Percentiles rank a stretch among this genome's conserved stretches.
Conservation (phyloP, 1,140 invertebrate species). For the Aethina tumida region DNA sequence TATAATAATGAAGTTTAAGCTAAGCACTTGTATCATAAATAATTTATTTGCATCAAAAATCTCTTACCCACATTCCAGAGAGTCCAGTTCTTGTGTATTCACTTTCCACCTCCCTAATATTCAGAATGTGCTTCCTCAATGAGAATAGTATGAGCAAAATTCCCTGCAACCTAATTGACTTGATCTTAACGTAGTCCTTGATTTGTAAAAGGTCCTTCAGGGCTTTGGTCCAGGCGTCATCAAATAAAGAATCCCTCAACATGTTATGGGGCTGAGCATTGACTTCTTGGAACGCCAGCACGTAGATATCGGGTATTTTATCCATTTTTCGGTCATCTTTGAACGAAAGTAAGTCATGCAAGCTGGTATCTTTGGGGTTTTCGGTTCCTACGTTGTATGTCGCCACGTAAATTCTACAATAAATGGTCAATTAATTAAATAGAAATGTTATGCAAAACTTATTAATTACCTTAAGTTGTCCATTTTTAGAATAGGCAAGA, state of each 20-base stretch:
- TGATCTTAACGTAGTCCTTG: constrained; percentile 67
- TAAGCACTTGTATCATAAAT: background rate
- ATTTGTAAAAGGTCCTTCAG: constrained; percentile 59
- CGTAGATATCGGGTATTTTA: constrained; percentile 69
- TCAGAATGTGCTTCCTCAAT: constrained; percentile 64
- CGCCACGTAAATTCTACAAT: constrained; percentile 58
- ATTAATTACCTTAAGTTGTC: constrained; percentile 23
- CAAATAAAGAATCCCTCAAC: constrained; percentile 66
- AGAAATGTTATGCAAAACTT: constrained; percentile 5
- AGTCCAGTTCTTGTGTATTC: constrained; percentile 81
- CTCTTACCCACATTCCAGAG: constrained; percentile 76
- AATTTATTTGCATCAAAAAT: background rate
- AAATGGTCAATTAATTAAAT: constrained; percentile 5
- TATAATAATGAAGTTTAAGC: too few species aligned
- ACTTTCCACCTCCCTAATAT: constrained; percentile 72
- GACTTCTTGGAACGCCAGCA: constrained; percentile 82
- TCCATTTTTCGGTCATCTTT: constrained; percentile 43
- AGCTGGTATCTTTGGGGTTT: constrained; percentile 54
- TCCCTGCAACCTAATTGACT: constrained; percentile 68
- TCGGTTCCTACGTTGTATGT: constrained; percentile 81
- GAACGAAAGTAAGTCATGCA: constrained; percentile 59
- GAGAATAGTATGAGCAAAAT: constrained; percentile 67
- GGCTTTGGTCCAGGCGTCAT: constrained; percentile 74
- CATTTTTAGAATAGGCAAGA: too few species aligned
- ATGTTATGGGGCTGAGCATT: constrained; percentile 80